Evolutionary conservation across 30 jellyfish, hydroid and myxozoan genomes (phyloP).

Genomic region (Aurelia sp.): DNA sequence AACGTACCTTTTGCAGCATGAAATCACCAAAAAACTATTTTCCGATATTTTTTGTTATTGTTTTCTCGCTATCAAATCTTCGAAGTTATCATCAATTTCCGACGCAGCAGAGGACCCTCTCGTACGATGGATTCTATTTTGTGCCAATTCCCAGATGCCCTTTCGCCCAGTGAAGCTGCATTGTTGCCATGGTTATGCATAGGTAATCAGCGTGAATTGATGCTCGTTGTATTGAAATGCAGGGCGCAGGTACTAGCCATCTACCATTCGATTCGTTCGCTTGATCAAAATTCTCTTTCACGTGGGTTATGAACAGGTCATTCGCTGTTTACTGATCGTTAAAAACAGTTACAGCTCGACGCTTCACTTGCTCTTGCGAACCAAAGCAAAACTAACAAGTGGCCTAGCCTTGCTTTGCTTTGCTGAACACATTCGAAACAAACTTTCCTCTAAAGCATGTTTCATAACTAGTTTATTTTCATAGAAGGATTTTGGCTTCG

Average conservation of each 20-base stretch:
- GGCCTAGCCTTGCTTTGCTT: background rate
- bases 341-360: slow-evolving; percentile 46
- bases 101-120: too few species aligned
- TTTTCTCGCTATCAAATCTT: too few species aligned
- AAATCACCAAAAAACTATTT: too few species aligned
- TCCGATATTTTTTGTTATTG: too few species aligned
- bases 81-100: too few species aligned
- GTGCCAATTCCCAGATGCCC: too few species aligned
- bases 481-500: background rate
- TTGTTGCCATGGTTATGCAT: slow-evolving; percentile 46
- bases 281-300: slow-evolving; percentile 13
- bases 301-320: slow-evolving; percentile 72
- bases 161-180: background rate
- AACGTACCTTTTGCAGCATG: too few species aligned
- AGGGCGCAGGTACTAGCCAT: slow-evolving; percentile 80
- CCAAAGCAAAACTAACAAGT: background rate
- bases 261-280: slow-evolving; percentile 43
- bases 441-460: too few species aligned
- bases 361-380: slow-evolving; percentile 26
- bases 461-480: background rate
- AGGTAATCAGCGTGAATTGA: slow-evolving; percentile 60
- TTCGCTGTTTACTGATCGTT: slow-evolving; percentile 47
- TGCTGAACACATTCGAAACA: background rate
- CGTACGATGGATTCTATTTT: too few species aligned
- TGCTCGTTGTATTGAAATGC: slow-evolving; percentile 38